phyloP scores from a whole-genome alignment of 2,888 invertebrate genomes.

The Hartigia nigra region DNA sequence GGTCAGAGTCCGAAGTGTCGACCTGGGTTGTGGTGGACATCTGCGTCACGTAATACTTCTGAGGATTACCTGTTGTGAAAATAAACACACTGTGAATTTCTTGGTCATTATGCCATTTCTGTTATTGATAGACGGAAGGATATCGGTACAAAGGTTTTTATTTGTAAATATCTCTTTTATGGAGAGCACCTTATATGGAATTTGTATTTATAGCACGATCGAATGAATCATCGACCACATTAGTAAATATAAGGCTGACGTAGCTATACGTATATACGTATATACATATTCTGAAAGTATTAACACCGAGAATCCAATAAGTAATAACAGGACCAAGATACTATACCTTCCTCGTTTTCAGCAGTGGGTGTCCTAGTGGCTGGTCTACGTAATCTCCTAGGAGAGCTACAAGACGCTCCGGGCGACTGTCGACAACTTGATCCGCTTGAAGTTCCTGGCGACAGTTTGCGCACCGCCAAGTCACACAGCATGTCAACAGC shows the following conservation, averaged over 20 bases:
- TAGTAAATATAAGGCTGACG: background rate
- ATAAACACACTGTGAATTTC: background rate
- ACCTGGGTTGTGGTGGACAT: slow-evolving; percentile 47
- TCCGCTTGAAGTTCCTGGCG: slow-evolving; percentile 69
- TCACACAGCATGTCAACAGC: slow-evolving; percentile 88
- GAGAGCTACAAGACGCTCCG: slow-evolving; percentile 71
- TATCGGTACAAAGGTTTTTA: background rate
- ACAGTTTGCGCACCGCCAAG: slow-evolving; percentile 79
- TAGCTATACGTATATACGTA: background rate
- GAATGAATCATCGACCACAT: background rate
- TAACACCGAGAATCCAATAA: background rate
- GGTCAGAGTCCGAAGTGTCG: slow-evolving; percentile 59
- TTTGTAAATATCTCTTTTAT: background rate
- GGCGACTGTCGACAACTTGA: slow-evolving; percentile 63
- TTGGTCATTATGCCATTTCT: background rate
- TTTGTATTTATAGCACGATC: background rate
- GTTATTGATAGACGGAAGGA: background rate
- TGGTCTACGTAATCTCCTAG: slow-evolving; percentile 71
- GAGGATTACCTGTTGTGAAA: slow-evolving; percentile 8
- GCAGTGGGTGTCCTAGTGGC: slow-evolving; percentile 68
- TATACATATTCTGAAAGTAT: background rate
- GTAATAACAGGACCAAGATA: background rate
- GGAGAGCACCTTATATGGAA: background rate
- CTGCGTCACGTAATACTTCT: slow-evolving; percentile 28
- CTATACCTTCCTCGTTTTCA: slow-evolving; percentile 54